These are phyloP conservation scores for Meriones psammophilus DNA, from an alignment of 2,797 vertebrate species.

Conservation along the genomic window DNA sequence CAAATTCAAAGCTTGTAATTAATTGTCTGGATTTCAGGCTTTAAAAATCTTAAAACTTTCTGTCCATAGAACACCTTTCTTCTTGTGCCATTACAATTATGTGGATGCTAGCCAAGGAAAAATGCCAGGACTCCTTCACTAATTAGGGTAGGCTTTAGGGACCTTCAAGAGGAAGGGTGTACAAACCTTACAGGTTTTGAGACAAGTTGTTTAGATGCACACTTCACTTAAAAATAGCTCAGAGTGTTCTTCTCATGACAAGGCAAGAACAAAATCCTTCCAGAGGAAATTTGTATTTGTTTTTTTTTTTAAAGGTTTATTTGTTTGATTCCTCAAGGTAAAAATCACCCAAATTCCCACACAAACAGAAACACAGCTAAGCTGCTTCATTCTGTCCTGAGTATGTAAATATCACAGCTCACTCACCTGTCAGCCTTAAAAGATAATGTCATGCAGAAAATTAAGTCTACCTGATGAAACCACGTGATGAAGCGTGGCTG, in stretches of 20 bases:
- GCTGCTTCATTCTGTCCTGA: conserved; percentile 75
- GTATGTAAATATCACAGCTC: conserved; percentile 83
- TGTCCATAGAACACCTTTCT: conserved; percentile 46
- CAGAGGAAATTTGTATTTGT: conserved; percentile 69
- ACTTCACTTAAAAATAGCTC: conserved; percentile 69
- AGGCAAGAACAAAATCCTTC: conserved; percentile 73
- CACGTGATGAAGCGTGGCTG: conserved; percentile 82
- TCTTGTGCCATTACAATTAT: conserved; percentile 50
- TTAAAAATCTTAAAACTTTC: conserved; percentile 68
- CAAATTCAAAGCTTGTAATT: conserved; percentile 16
- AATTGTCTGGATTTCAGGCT: conserved; percentile 49
- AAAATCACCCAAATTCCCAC: conserved; percentile 78
- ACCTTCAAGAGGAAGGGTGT: conserved; percentile 59
- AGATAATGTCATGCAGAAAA: conserved; percentile 86
- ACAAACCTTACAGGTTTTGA: conserved; percentile 44
- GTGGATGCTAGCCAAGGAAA: conserved; percentile 23
- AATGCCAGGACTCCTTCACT: conserved; percentile 41
- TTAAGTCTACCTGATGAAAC: conserved; percentile 86
- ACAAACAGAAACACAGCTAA: conserved; percentile 80
- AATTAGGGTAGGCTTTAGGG: conserved; percentile 60
- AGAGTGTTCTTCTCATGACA: conserved; percentile 74
- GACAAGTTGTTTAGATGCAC: conserved; percentile 56
- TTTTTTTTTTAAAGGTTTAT: conserved; percentile 65
- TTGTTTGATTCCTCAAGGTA: conserved; percentile 79
- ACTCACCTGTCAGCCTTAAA: conserved; percentile 84